A percentile compares a stretch with the other conserved stretches of the same genome.
Conservation (phyloP, 2,797 vertebrate genomes). For the Coregonus suidteri region DNA sequence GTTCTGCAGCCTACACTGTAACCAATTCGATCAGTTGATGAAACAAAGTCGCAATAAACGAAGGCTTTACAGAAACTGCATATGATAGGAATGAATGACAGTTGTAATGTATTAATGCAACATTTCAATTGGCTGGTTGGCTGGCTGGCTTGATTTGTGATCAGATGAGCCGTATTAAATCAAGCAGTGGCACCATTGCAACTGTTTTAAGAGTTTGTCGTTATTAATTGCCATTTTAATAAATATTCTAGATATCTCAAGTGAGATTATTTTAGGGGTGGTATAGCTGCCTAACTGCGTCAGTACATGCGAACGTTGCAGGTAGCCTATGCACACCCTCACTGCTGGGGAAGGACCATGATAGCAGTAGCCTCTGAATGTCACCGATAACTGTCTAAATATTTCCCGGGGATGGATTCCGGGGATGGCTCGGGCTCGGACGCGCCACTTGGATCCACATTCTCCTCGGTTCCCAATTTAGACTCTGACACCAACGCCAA, state of each 20-base stretch:
- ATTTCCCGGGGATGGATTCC: conserved; percentile 76
- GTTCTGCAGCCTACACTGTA: neutral
- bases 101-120: neutral
- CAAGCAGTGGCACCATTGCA: conserved; percentile 1
- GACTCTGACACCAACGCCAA: conserved; percentile 71
- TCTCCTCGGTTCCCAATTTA: conserved; percentile 70
- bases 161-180: neutral
- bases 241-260: neutral
- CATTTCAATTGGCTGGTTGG: neutral
- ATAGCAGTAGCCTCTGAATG: conserved; percentile 61
- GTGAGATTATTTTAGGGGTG: conserved; percentile 21
- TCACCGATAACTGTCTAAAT: conserved; percentile 63
- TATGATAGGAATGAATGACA: neutral
- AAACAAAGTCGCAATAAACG: neutral
- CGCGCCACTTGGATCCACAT: conserved; percentile 68
- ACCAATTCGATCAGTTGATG: neutral
- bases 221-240: conserved; percentile 2
- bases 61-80: neutral
- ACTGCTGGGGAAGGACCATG: conserved; percentile 63
- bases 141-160: neutral
- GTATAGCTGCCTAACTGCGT: conserved; percentile 75
- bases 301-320: conserved; percentile 72
- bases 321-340: conserved; percentile 69
- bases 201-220: conserved; percentile 4
- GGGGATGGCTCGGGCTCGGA: conserved; percentile 73